Conservation (phyloP, 1,140 invertebrate genomes). For the Dermatophagoides farinae region DNA sequence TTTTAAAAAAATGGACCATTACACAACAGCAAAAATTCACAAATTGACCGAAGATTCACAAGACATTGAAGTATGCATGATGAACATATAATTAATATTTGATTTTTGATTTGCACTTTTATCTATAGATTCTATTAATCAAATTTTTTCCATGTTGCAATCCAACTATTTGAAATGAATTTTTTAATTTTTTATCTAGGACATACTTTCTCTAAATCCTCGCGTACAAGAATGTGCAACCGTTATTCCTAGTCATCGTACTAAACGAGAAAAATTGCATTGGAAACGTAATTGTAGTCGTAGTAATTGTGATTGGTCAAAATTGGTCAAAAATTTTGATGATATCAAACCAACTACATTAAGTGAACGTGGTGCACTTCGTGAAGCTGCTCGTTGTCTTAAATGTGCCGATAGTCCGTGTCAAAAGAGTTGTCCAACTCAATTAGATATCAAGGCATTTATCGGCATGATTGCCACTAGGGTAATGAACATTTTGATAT, state of each 20-base stretch:
- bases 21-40: background rate
- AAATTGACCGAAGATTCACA: background rate
- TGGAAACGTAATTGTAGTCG: conserved; percentile 72
- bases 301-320: background rate
- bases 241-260: conserved; percentile 52
- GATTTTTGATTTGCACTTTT: background rate
- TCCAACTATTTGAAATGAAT: background rate
- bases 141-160: background rate
- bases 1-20: no score
- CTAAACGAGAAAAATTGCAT: conserved; percentile 67
- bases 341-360: conserved; percentile 93
- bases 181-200: conserved; percentile 35
- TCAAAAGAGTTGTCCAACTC: conserved; percentile 93
- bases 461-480: conserved; percentile 90
- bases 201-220: conserved; percentile 64
- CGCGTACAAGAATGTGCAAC: conserved; percentile 46
- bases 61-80: background rate
- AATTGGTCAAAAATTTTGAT: conserved; percentile 69
- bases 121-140: background rate
- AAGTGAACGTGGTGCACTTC: conserved; percentile 74
- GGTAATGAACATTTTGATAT: conserved; percentile 29
- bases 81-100: background rate
- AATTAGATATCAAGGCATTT: conserved; percentile 87
- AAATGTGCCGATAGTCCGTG: conserved; percentile 97
- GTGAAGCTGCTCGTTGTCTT: conserved; percentile 70